Percentiles rank a stretch among this genome's conserved stretches.
These are phyloP conservation scores for Lagopus muta DNA, from an alignment of 2,113 vertebrate genomes.

Conservation along the genomic window DNA sequence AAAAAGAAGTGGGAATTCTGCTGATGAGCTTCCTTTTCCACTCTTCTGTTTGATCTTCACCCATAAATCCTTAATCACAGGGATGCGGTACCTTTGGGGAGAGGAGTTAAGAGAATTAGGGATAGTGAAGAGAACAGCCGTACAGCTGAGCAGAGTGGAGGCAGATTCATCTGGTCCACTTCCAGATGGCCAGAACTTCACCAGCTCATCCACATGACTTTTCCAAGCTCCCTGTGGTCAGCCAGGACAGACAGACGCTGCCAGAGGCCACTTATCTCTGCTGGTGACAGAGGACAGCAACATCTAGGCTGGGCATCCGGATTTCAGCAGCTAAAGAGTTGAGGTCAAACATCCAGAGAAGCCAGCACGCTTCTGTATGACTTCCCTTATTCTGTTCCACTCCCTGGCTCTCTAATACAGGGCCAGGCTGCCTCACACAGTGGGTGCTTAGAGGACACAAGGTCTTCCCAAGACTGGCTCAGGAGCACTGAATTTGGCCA, in stretches of 20 bases:
- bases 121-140: slow-evolving; percentile 1
- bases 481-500: slow-evolving; percentile 1
- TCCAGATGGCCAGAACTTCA: slow-evolving; percentile 27
- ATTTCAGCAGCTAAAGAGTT: slow-evolving; percentile 54
- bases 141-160: slow-evolving; percentile 25
- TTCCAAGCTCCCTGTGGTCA: slow-evolving; percentile 25
- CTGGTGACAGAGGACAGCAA: slow-evolving; percentile 37
- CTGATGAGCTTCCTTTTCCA: slow-evolving; percentile 37
- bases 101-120: slow-evolving; percentile 57
- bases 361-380: not conserved
- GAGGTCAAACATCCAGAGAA: slow-evolving; percentile 58
- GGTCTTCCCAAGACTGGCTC: not conserved
- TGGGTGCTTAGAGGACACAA: not conserved
- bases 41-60: slow-evolving; percentile 57
- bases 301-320: slow-evolving; percentile 15
- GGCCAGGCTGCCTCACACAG: slow-evolving; percentile 2
- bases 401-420: slow-evolving; percentile 12
- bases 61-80: slow-evolving; percentile 58
- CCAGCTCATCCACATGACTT: slow-evolving; percentile 2
- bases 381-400: not conserved
- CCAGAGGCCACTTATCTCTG: slow-evolving; percentile 41
- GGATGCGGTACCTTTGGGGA: slow-evolving; percentile 61
- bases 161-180: slow-evolving; percentile 25
- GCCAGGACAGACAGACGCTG: slow-evolving; percentile 28
- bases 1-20: slow-evolving; percentile 17